Conservation (phyloP, 2,888 invertebrate species). For the Leptothorax acervorum region DNA sequence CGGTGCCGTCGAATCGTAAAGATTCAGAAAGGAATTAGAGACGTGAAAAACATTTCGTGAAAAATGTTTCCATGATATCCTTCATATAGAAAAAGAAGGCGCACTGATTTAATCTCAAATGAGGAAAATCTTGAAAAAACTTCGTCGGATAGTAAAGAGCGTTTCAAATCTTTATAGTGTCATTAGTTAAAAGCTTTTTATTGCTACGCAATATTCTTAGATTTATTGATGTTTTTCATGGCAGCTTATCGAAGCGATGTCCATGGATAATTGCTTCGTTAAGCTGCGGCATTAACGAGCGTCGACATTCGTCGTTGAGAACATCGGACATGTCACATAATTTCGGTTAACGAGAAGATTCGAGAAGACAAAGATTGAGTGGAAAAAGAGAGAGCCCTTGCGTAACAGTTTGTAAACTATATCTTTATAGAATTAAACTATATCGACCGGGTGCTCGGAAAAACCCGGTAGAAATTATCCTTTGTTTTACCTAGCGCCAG, state of each 20-base stretch:
- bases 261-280: conserved; percentile 22
- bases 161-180: conserved; percentile 9
- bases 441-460: conserved; percentile 34
- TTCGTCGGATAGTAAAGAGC: not conserved
- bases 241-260: conserved; percentile 29
- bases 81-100: not conserved
- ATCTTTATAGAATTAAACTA: conserved; percentile 49
- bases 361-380: not conserved
- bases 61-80: not conserved
- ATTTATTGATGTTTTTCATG: not conserved
- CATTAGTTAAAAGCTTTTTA: conserved; percentile 2
- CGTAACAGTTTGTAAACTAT: conserved; percentile 61
- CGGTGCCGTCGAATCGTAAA: conserved; percentile 71
- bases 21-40: conserved; percentile 2
- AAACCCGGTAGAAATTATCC: conserved; percentile 36
- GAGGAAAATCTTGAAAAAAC: not conserved
- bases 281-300: conserved; percentile 34
- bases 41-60: conserved; percentile 19
- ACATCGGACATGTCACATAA: conserved; percentile 65
- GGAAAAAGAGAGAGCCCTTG: conserved; percentile 16
- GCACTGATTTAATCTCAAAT: conserved; percentile 8
- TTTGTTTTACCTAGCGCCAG: conserved; percentile 67
- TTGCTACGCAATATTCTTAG: not conserved
- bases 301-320: conserved; percentile 21
- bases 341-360: conserved; percentile 66